These are phyloP conservation scores for Epinotia ramella DNA, from an alignment of 2,888 invertebrate genomes.

Conservation along the genomic window DNA sequence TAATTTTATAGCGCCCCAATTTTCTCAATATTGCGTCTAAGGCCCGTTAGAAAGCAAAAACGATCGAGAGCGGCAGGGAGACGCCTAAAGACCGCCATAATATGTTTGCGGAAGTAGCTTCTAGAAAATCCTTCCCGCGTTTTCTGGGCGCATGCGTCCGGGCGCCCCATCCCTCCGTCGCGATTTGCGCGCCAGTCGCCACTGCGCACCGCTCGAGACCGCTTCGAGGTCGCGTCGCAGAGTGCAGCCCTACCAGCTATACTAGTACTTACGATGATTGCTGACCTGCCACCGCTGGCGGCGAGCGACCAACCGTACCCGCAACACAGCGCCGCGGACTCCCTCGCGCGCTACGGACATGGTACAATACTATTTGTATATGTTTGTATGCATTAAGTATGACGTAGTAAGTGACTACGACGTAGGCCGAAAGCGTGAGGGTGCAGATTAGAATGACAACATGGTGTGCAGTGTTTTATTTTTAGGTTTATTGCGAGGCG, in stretches of 20 bases:
- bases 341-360: slow-evolving; percentile 54
- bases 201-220: slow-evolving; percentile 70
- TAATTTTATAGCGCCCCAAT: slow-evolving; percentile 28
- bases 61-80: slow-evolving; percentile 25
- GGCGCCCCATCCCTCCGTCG: slow-evolving; percentile 66
- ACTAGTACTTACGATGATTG: slow-evolving; percentile 66
- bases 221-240: slow-evolving; percentile 53
- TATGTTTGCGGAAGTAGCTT: slow-evolving; percentile 65
- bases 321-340: slow-evolving; percentile 52
- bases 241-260: slow-evolving; percentile 55
- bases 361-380: slow-evolving; percentile 67
- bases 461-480: slow-evolving; percentile 3
- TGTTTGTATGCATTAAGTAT: slow-evolving; percentile 62
- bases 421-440: slow-evolving; percentile 46
- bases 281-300: slow-evolving; percentile 69
- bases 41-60: slow-evolving; percentile 11
- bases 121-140: slow-evolving; percentile 80
- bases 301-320: slow-evolving; percentile 55
- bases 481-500: neutral
- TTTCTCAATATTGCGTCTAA: slow-evolving; percentile 25
- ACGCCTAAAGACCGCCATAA: slow-evolving; percentile 22
- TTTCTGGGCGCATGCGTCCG: slow-evolving; percentile 74
- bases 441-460: slow-evolving; percentile 39
- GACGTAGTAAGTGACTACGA: slow-evolving; percentile 43
- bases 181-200: slow-evolving; percentile 76